Percentiles rank a stretch among this genome's conserved stretches.
These are phyloP conservation scores for Ophiodon elongatus DNA, from an alignment of 2,113 vertebrate species.

Conservation along the genomic window DNA sequence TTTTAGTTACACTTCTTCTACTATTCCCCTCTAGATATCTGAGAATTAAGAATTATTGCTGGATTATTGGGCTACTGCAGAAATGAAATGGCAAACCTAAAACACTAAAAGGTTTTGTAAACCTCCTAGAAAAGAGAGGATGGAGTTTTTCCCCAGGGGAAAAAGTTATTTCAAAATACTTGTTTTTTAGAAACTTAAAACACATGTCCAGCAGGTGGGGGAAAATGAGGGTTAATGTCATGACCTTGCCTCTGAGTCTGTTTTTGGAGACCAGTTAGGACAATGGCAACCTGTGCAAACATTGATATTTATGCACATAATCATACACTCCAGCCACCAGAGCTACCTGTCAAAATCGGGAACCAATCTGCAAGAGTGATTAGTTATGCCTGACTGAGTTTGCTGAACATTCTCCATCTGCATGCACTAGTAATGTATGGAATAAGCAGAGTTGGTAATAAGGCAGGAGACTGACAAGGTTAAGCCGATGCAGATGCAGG, in stretches of 20 bases:
- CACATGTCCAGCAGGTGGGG: conserved; percentile 62
- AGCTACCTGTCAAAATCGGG: conserved; percentile 77
- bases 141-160: background rate
- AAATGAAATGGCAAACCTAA: conserved; percentile 24
- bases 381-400: conserved; percentile 86
- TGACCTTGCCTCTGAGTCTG: conserved; percentile 66
- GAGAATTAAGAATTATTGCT: conserved; percentile 21
- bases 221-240: conserved; percentile 44
- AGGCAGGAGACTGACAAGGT: conserved; percentile 79
- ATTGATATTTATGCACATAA: conserved; percentile 83
- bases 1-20: conserved; percentile 44
- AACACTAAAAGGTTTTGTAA: conserved; percentile 28
- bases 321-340: conserved; percentile 73
- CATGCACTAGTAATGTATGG: conserved; percentile 79
- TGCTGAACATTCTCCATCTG: conserved; percentile 84
- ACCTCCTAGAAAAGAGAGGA: background rate
- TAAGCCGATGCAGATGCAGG: conserved; percentile 74
- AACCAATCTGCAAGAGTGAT: conserved; percentile 81
- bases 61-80: conserved; percentile 20
- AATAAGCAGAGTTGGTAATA: conserved; percentile 70
- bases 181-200: conserved; percentile 53
- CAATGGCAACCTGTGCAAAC: conserved; percentile 73
- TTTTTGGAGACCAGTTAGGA: conserved; percentile 59
- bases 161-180: conserved; percentile 29
- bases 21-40: conserved; percentile 9